Conservation (phyloP, 2,113 vertebrate genomes). For the Regulus satrapa region DNA sequence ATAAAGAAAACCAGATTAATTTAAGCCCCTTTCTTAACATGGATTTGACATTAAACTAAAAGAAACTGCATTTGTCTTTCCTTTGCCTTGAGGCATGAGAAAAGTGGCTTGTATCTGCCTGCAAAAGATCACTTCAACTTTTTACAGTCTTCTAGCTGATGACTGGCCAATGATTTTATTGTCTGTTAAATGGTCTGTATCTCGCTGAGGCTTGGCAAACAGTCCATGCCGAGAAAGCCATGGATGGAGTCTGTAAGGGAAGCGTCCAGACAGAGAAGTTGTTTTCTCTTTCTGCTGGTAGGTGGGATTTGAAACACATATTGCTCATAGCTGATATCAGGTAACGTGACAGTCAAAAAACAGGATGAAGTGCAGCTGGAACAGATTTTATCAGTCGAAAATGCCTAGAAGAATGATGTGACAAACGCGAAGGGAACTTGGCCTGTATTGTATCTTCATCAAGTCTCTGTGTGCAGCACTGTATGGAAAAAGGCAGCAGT, state of each 20-base stretch:
- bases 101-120: not conserved
- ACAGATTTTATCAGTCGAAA: not conserved
- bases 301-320: not conserved
- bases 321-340: not conserved
- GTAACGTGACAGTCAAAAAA: not conserved
- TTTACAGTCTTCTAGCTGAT: not conserved
- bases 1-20: not conserved
- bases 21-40: not conserved
- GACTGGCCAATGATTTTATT: not conserved
- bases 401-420: not conserved
- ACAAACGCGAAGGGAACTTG: not conserved
- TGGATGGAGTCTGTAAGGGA: not conserved
- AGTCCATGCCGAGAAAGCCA: not conserved
- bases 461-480: not conserved
- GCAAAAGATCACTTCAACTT: not conserved
- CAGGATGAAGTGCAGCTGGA: not conserved
- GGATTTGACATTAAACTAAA: not conserved
- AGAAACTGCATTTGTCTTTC: not conserved
- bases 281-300: not conserved
- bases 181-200: not conserved
- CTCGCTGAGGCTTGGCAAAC: not conserved
- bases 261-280: not conserved
- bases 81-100: not conserved
- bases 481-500: not conserved
- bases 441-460: not conserved